These are phyloP conservation scores for Cichlasoma orientale DNA, from an alignment of 2,797 vertebrate species.

Conservation along the genomic window DNA sequence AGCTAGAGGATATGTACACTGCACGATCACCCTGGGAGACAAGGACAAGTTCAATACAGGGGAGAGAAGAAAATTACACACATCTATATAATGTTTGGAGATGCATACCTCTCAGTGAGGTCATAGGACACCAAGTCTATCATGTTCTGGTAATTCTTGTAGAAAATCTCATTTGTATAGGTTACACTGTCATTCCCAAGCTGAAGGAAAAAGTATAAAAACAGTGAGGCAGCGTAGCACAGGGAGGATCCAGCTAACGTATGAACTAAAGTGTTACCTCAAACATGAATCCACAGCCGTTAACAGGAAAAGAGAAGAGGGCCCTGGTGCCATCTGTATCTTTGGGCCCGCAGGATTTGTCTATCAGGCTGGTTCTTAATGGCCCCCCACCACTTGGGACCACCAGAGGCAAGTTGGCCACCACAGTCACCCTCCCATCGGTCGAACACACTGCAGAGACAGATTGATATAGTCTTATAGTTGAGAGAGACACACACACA, in stretches of 20 bases:
- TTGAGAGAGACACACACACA: no score
- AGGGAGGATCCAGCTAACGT: background rate
- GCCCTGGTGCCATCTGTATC: conserved; percentile 67
- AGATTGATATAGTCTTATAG: background rate
- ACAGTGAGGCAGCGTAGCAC: background rate
- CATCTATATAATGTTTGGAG: background rate
- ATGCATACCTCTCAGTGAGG: conserved; percentile 70
- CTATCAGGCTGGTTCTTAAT: conserved; percentile 65
- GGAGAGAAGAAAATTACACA: rapidly evolving
- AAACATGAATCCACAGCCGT: conserved; percentile 78
- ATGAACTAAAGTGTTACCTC: conserved; percentile 44
- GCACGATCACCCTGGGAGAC: conserved; percentile 68
- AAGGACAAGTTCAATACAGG: background rate
- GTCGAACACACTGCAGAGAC: conserved; percentile 77
- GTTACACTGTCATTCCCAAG: conserved; percentile 70
- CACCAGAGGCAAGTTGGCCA: conserved; percentile 68
- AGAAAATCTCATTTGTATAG: conserved; percentile 83
- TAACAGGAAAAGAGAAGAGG: conserved; percentile 81
- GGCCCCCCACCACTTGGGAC: conserved; percentile 58
- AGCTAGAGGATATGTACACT: conserved; percentile 78
- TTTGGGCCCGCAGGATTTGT: conserved; percentile 74
- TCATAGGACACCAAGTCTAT: conserved; percentile 49
- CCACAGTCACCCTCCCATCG: conserved; percentile 75
- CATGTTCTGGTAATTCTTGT: conserved; percentile 20
- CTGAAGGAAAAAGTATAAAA: conserved; percentile 22